Base-by-base conservation (phyloP, 2,797 vertebrate species). In the Malurus splendens region DNA sequence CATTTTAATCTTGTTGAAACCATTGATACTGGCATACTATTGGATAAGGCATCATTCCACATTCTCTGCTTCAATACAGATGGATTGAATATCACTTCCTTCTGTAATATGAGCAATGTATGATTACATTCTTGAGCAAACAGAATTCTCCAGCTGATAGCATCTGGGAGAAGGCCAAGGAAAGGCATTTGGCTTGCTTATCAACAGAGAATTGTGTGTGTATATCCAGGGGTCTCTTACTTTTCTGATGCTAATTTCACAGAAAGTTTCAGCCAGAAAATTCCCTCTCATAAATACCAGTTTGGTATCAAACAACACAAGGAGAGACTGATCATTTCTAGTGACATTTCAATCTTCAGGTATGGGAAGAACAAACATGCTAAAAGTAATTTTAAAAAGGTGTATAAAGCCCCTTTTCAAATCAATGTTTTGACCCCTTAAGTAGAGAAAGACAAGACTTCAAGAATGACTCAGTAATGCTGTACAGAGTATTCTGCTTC, bases 251-350 rank as follows among this genome's bases (percentile, higher is more conserved):
- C 25, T 73, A 14, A 74, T 76, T 86, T 92, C 92, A 64, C 81
- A 88, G 52, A 77, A 93, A 80, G 38, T 71, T 38, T 93, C 19
- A 48, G 71, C 77, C 93, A 62, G 38, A 47, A 92, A 88, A 86
- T 90, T 72, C 12, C 12, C 18, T 86, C 48, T 61, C 16, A 14
- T 59, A 74, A 86, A 70, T 45, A 62, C 6, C 1, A n/a, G 39
- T 73, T 62, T 39, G 12, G 54, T 85, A 60, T 33, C n/a, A 56
- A 77, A 71, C 19, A 68, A 11, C 59, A 42, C 24, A 41, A 41
- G 44, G 41, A 65, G 24, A 47, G 7, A 78, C 30, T 38, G 28
- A 33, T 89, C 0, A 45, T 50, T 87, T 83, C n/a, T 70, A 48
- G 30, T 81, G 55, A 78, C 27, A 52, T 54, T 76, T 77, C 51